These are phyloP conservation scores for Hecatera dysodea DNA, from an alignment of 2,888 invertebrate species.

Conservation along the genomic window DNA sequence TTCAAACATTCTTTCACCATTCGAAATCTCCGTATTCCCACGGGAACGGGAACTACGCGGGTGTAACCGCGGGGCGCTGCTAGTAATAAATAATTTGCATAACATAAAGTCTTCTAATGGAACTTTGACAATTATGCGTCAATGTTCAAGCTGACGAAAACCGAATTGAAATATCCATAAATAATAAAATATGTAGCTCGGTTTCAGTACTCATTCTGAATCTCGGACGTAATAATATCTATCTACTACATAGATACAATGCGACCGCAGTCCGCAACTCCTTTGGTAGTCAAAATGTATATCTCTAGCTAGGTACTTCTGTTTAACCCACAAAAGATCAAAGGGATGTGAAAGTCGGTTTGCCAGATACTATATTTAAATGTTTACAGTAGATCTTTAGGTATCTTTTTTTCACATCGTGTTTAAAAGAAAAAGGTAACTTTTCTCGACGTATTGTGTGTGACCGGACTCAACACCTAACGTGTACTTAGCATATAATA, in stretches of 20 bases:
- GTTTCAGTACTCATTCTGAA: not conserved
- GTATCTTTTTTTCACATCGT: too few relatives aligned
- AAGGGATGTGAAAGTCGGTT: constrained; percentile 8
- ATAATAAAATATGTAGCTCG: not conserved
- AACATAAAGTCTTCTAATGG: constrained; percentile 3
- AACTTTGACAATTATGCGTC: not conserved
- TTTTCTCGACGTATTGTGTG: too few relatives aligned
- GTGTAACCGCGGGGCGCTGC: too few relatives aligned
- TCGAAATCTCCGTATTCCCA: too few relatives aligned
- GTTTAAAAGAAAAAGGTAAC: constrained; percentile 49
- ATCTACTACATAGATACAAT: constrained; percentile 8
- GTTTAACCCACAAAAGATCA: constrained; percentile 30
- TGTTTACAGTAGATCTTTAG: constrained; percentile 13
- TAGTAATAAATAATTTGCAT: too few relatives aligned
- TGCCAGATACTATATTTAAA: not conserved
- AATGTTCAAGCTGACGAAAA: constrained; percentile 24
- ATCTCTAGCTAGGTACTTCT: not conserved
- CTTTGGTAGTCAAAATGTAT: constrained; percentile 18
- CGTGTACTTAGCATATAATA: constrained; percentile 23
- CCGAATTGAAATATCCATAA: constrained; percentile 40
- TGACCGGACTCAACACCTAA: constrained; percentile 32
- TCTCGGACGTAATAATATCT: constrained; percentile 19
- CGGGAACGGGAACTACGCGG: too few relatives aligned
- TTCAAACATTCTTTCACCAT: too few relatives aligned
- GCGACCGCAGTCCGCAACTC: constrained; percentile 11